Percentiles rank a stretch among this genome's conserved stretches.
Conservation (phyloP, 2,888 invertebrate species). For the Brassicogethes aeneus region DNA sequence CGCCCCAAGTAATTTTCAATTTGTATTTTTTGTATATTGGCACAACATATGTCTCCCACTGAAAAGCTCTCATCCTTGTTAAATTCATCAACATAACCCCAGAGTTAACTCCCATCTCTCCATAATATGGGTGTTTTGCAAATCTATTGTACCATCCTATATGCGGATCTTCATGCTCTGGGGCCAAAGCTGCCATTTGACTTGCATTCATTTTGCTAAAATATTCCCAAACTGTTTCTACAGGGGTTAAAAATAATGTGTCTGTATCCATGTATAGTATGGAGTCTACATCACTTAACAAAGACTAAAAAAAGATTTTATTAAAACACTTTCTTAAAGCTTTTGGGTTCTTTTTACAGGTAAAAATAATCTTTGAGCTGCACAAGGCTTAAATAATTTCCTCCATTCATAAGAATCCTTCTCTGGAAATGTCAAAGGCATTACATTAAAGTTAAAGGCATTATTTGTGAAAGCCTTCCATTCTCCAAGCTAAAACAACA, state of each 20-base stretch:
- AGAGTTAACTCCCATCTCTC: slow-evolving; percentile 80
- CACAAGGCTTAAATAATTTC: slow-evolving; percentile 87
- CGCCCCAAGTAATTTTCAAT: slow-evolving; percentile 89
- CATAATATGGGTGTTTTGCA: slow-evolving; percentile 91
- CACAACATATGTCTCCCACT: slow-evolving; percentile 77
- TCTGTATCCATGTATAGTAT: slow-evolving; percentile 91
- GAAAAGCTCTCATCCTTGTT: slow-evolving; percentile 77
- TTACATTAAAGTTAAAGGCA: slow-evolving; percentile 64
- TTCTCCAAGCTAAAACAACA: slow-evolving; percentile 49
- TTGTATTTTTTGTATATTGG: slow-evolving; percentile 81
- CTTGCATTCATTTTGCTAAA: slow-evolving; percentile 73
- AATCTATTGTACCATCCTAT: slow-evolving; percentile 95
- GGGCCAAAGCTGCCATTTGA: slow-evolving; percentile 80
- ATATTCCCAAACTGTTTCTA: slow-evolving; percentile 74
- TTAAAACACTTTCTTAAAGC: slow-evolving; percentile 3
- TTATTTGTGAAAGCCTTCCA: slow-evolving; percentile 60
- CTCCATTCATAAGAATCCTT: slow-evolving; percentile 72
- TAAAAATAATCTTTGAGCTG: slow-evolving; percentile 85
- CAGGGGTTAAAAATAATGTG: slow-evolving; percentile 75
- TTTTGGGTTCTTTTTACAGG: slow-evolving; percentile 74
- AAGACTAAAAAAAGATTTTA: slow-evolving; percentile 49
- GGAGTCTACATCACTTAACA: slow-evolving; percentile 71
- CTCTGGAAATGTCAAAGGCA: slow-evolving; percentile 69
- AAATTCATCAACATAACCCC: slow-evolving; percentile 98
- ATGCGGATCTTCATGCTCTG: slow-evolving; percentile 88